Conservation (phyloP, 1,140 invertebrate species). For the Diabrotica undecimpunctata region DNA sequence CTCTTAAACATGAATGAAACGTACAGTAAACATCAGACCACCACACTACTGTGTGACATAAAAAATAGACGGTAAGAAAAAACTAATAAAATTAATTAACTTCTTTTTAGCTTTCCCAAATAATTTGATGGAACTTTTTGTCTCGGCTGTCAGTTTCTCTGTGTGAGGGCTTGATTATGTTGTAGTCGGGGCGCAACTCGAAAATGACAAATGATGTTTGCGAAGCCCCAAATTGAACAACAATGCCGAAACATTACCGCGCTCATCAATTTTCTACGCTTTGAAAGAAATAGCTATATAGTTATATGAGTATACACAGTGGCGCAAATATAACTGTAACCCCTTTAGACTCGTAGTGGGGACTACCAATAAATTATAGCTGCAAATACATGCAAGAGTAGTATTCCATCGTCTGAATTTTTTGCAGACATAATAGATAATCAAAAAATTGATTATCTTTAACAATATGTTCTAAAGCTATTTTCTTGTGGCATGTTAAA, state of each 20-base stretch:
- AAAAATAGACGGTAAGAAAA: not conserved
- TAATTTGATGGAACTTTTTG: not conserved
- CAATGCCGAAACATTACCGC: not conserved
- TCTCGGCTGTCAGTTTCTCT: not conserved
- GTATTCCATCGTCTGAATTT: no score
- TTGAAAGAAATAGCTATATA: not conserved
- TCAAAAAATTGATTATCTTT: no score
- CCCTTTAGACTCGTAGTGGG: no score
- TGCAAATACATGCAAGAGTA: no score
- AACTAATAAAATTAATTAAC: no score
- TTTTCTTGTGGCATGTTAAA: no score
- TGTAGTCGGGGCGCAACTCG: not conserved
- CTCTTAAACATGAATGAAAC: no score
- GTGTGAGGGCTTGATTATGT: not conserved
- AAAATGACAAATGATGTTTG: constrained; percentile 2
- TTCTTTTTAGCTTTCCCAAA: not conserved
- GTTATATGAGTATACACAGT: not conserved
- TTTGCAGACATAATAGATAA: no score
- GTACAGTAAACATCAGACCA: no score
- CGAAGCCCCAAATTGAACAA: not conserved
- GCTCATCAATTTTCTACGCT: not conserved
- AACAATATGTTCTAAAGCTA: no score
- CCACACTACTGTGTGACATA: not conserved
- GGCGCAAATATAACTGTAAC: not conserved
- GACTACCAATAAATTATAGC: no score